phyloP scores from a whole-genome alignment of 2,797 vertebrate species.

The Acipenser ruthenus region DNA sequence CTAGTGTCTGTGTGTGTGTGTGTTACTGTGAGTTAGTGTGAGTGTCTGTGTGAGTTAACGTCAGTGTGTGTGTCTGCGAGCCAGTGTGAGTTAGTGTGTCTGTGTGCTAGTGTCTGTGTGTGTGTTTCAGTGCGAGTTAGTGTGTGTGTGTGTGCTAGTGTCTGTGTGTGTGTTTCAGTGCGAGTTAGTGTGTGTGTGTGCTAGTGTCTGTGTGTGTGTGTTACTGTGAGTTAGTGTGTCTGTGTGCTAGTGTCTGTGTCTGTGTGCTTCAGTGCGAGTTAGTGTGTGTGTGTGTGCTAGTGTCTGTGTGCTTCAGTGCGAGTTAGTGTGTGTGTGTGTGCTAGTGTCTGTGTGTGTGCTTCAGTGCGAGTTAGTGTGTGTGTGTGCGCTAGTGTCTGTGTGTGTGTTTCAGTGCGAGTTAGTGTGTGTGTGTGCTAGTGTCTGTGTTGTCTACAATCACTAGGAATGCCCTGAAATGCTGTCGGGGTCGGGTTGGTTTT shows the following conservation, averaged over 20 bases:
- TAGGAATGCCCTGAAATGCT: background rate
- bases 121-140: too few species aligned
- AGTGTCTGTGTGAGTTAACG: background rate
- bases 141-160: too few species aligned
- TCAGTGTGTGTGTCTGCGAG: background rate
- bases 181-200: background rate
- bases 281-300: background rate
- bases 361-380: background rate
- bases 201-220: background rate
- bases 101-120: too few species aligned
- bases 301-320: background rate
- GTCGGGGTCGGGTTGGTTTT: background rate
- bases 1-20: slow-evolving; percentile 3
- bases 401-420: background rate
- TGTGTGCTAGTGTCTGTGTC: background rate
- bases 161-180: too few species aligned
- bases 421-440: background rate
- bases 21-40: background rate
- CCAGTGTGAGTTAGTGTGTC: background rate
- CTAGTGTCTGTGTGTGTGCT: background rate
- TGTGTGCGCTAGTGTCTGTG: background rate
- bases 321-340: slow-evolving; percentile 1
- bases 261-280: background rate
- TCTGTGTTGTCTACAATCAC: background rate
- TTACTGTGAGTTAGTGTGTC: background rate